These are phyloP conservation scores for Leptobrachium leishanense DNA, from an alignment of 2,113 vertebrate species.

Conservation along the genomic window DNA sequence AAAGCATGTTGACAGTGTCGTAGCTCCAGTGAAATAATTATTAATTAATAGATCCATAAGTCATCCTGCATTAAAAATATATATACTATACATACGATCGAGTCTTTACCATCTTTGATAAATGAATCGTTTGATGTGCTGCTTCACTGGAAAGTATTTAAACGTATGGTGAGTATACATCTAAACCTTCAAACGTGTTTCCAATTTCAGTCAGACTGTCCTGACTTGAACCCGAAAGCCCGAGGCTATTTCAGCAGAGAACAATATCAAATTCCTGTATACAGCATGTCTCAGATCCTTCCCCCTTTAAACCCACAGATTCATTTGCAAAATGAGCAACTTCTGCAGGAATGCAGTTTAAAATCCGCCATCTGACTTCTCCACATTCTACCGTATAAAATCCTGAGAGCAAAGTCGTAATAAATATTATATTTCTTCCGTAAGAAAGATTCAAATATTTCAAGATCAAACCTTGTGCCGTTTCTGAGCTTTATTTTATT, in stretches of 20 bases:
- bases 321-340: constrained; percentile 25
- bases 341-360: constrained; percentile 18
- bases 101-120: too few species aligned
- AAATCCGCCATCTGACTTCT: not conserved
- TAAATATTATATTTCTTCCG: not conserved
- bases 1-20: too few species aligned
- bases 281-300: constrained; percentile 12
- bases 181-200: constrained; percentile 23
- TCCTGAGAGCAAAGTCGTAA: not conserved
- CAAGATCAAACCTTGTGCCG: too few species aligned
- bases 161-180: constrained; percentile 17
- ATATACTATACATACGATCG: too few species aligned
- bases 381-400: not conserved
- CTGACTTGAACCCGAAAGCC: constrained; percentile 37
- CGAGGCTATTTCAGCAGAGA: constrained; percentile 36
- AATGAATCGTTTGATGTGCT: not conserved
- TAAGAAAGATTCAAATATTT: too few species aligned
- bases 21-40: too few species aligned
- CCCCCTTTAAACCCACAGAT: constrained; percentile 22
- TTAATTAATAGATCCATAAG: too few species aligned
- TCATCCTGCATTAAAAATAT: too few species aligned
- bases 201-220: constrained; percentile 26
- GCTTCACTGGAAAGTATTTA: constrained; percentile 3
- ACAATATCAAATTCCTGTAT: constrained; percentile 48
- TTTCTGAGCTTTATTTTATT: too few species aligned